A percentile compares a stretch with the other conserved stretches of the same genome.
Conservation (phyloP, 2,797 vertebrate species). For the Scomberomorus guttatus region DNA sequence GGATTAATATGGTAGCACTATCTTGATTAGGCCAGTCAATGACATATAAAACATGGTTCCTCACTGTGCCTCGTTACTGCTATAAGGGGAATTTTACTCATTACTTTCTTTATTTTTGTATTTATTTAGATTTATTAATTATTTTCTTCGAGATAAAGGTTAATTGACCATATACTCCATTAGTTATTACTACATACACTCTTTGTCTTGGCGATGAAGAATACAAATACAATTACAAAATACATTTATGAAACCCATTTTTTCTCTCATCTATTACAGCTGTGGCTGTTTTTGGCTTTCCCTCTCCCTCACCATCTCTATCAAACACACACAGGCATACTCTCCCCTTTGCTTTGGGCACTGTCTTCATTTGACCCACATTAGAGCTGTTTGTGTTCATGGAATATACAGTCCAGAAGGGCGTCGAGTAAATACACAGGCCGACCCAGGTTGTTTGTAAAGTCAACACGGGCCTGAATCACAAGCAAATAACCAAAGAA, state of each 20-base stretch:
- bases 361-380: constrained; percentile 42
- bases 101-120: constrained; percentile 1
- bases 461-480: constrained; percentile 51
- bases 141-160: constrained; percentile 3
- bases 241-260: neutral
- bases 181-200: neutral
- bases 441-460: constrained; percentile 32
- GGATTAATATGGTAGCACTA: constrained; percentile 57
- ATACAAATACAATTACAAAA: neutral
- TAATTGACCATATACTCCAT: neutral
- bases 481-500: constrained; percentile 38
- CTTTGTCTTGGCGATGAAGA: neutral
- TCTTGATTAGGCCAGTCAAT: constrained; percentile 55
- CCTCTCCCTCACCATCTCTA: neutral
- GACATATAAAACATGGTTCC: constrained; percentile 35
- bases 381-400: constrained; percentile 38
- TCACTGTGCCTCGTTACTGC: neutral
- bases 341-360: constrained; percentile 8
- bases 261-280: neutral
- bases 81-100: neutral
- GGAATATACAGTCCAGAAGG: constrained; percentile 36
- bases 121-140: neutral
- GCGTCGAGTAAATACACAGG: constrained; percentile 30
- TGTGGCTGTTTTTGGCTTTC: neutral
- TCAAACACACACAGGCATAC: constrained; percentile 22